phyloP scores from a whole-genome alignment of 2,113 vertebrate species.

The Himantopus leucocephalus region DNA sequence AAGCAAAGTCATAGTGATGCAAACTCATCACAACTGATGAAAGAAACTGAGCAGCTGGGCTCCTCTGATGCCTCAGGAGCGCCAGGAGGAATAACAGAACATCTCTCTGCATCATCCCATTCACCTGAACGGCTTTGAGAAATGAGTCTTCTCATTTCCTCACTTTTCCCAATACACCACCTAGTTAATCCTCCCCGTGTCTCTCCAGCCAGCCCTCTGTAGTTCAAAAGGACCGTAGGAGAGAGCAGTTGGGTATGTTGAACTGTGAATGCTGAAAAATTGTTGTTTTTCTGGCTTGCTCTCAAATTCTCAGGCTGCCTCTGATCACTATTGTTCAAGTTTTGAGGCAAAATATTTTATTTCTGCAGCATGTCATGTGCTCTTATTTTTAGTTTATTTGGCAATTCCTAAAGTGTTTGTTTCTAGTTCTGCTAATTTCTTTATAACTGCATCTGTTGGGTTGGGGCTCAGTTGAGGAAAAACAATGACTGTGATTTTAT shows the following conservation, averaged over 20 bases:
- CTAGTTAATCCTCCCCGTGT: not conserved
- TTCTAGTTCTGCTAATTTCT: constrained; percentile 42
- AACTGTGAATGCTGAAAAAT: not conserved
- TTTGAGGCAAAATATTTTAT: constrained; percentile 20
- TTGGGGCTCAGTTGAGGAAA: constrained; percentile 32
- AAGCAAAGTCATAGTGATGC: not conserved
- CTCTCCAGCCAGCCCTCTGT: not conserved
- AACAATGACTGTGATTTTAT: constrained; percentile 11
- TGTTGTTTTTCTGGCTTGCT: not conserved
- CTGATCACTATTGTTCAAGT: constrained; percentile 7
- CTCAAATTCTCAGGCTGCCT: not conserved
- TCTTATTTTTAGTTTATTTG: constrained; percentile 59
- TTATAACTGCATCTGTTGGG: constrained; percentile 12
- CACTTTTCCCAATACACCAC: not conserved
- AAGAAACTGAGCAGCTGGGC: not conserved
- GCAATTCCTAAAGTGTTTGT: constrained; percentile 29
- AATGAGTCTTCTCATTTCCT: not conserved
- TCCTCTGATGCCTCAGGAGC: not conserved
- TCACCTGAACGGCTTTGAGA: not conserved
- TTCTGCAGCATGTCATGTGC: not conserved
- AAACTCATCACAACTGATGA: not conserved
- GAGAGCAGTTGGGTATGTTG: not conserved
- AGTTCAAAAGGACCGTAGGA: not conserved
- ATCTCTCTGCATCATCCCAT: not conserved
- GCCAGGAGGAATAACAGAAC: not conserved